Percentiles rank a stretch among this genome's conserved stretches.
Evolutionary conservation across 37 sponge, comb jelly and placozoan species (phyloP).

Genomic region (Spongia lamella): DNA sequence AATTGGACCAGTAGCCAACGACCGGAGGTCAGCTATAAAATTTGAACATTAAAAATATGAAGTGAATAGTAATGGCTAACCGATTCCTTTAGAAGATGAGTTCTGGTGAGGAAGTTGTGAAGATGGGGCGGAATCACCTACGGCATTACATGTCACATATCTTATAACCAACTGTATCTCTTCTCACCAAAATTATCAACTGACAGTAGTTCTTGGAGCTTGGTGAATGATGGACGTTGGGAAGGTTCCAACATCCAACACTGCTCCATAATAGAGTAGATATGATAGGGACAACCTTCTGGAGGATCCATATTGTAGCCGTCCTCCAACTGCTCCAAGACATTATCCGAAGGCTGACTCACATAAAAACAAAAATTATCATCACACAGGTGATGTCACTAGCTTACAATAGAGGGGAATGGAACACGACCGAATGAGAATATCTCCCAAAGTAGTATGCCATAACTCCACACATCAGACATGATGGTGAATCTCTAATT

Average conservation of each 20-base stretch:
- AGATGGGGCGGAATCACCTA: too few relatives aligned
- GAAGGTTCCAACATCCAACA: slow-evolving; percentile 81
- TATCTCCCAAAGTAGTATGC: slow-evolving; percentile 84
- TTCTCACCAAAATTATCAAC: too few relatives aligned
- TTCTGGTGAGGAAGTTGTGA: too few relatives aligned
- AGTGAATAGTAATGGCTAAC: too few relatives aligned
- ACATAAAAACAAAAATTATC: too few relatives aligned
- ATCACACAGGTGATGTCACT: too few relatives aligned
- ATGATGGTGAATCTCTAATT: slow-evolving; percentile 74
- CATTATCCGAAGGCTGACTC: slow-evolving; percentile 64
- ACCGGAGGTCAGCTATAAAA: too few relatives aligned
- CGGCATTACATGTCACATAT: too few relatives aligned
- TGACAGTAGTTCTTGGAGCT: slow-evolving; percentile 45
- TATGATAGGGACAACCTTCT: slow-evolving; percentile 66
- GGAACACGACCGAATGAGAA: slow-evolving; percentile 86
- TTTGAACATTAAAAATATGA: too few relatives aligned
- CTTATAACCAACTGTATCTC: too few relatives aligned
- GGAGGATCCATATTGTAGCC: slow-evolving; percentile 88
- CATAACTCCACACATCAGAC: slow-evolving; percentile 93
- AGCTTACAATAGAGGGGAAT: slow-evolving; percentile 88
- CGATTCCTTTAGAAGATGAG: too few relatives aligned
- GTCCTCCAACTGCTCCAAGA: slow-evolving; percentile 73
- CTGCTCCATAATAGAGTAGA: slow-evolving; percentile 71
- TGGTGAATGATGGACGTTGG: slow-evolving; percentile 62
- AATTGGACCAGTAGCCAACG: slow-evolving; percentile 14